Evolutionary conservation across 2,888 invertebrate species (phyloP).

Genomic region (Muschampia plurimacula): DNA sequence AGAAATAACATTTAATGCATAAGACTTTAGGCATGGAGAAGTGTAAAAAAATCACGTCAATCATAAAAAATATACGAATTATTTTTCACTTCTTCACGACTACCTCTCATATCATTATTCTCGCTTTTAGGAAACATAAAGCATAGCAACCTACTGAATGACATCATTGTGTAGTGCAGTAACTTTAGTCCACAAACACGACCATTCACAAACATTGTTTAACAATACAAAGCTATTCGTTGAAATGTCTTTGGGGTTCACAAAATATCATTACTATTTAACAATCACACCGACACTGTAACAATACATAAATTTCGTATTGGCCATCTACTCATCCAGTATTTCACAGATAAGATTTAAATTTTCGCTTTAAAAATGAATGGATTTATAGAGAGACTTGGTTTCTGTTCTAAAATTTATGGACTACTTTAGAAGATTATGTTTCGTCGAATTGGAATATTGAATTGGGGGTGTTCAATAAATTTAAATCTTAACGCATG

Average conservation of each 20-base stretch:
- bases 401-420: conserved; percentile 45
- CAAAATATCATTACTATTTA: conserved; percentile 58
- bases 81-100: conserved; percentile 62
- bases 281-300: conserved; percentile 44
- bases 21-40: conserved; percentile 61
- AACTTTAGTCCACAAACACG: conserved; percentile 56
- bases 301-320: conserved; percentile 23
- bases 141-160: conserved; percentile 60
- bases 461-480: conserved; percentile 57
- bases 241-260: conserved; percentile 61
- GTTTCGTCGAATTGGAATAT: conserved; percentile 38
- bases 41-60: conserved; percentile 33
- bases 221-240: conserved; percentile 52
- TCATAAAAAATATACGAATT: not conserved
- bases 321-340: conserved; percentile 55
- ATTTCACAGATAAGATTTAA: conserved; percentile 80
- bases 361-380: conserved; percentile 65
- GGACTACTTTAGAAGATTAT: conserved; percentile 18
- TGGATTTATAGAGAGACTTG: conserved; percentile 55
- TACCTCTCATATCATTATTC: conserved; percentile 54
- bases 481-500: conserved; percentile 84
- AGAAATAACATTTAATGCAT: conserved; percentile 39
- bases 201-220: conserved; percentile 43
- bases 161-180: conserved; percentile 63
- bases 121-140: conserved; percentile 55